A percentile compares a stretch with the other conserved stretches of the same genome.
Conservation (phyloP, 2,113 vertebrate species). For the Aegotheles bennettii region DNA sequence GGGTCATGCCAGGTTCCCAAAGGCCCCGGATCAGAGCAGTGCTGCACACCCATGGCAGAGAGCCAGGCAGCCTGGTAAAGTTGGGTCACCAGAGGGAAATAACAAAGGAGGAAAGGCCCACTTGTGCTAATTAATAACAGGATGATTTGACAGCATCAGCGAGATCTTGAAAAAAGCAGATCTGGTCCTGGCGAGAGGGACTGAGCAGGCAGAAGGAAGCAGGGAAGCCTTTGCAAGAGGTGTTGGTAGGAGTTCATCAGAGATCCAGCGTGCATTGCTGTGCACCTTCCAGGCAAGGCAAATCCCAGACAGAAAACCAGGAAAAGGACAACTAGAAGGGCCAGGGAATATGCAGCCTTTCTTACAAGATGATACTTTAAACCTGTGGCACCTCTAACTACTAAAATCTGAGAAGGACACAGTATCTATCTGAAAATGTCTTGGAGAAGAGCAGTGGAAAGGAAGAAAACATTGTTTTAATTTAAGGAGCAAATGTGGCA, state of each 20-base stretch:
- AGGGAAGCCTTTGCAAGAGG: background rate
- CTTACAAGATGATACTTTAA: background rate
- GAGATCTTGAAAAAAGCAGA: background rate
- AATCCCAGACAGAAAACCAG: background rate
- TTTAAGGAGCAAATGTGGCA: background rate
- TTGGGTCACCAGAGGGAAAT: background rate
- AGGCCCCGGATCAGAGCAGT: accelerated
- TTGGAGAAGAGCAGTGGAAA: accelerated
- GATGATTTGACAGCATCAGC: background rate
- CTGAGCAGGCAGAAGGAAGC: background rate
- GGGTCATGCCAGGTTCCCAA: background rate
- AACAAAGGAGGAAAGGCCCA: background rate
- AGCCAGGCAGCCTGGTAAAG: background rate
- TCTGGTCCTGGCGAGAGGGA: background rate
- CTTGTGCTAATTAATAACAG: background rate
- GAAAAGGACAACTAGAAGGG: background rate
- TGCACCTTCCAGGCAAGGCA: background rate
- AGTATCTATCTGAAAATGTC: background rate
- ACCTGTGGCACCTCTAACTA: background rate
- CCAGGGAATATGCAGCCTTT: background rate
- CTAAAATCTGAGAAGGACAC: background rate
- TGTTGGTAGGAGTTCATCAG: accelerated
- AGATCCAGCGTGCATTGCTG: accelerated
- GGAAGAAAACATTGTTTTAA: background rate
- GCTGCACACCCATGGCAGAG: background rate